These are phyloP conservation scores for Hippocampus abdominalis DNA, from an alignment of 2,113 vertebrate species.

Conservation along the genomic window DNA sequence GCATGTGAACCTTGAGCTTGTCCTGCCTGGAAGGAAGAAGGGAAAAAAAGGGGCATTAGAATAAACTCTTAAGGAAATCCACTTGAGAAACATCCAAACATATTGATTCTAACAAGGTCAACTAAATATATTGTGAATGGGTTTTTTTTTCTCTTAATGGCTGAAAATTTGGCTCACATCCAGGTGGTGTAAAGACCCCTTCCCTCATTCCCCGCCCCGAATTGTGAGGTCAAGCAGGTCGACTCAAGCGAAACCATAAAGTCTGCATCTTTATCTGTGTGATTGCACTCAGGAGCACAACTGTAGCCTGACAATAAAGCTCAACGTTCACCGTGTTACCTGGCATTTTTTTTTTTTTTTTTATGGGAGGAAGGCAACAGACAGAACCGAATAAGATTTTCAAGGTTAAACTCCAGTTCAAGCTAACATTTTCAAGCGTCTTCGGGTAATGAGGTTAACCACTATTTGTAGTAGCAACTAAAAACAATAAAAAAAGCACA, in stretches of 20 bases:
- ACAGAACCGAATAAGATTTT: background rate
- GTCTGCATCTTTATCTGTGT: conserved; percentile 58
- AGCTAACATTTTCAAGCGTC: background rate
- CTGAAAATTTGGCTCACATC: conserved; percentile 32
- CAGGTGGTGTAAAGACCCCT: background rate
- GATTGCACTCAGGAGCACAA: conserved; percentile 45
- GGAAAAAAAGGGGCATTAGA: conserved; percentile 25
- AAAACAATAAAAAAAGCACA: too few relatives aligned
- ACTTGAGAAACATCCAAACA: conserved; percentile 4
- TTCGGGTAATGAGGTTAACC: background rate
- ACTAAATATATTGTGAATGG: conserved; percentile 16
- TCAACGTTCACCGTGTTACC: conserved; percentile 56
- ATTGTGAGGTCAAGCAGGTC: conserved; percentile 24
- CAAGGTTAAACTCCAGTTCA: too few relatives aligned
- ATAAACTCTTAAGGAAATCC: background rate
- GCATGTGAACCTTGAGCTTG: conserved; percentile 99
- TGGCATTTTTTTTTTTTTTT: conserved; percentile 24
- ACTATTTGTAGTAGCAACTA: background rate
- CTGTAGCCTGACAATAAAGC: conserved; percentile 33
- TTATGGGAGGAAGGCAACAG: conserved; percentile 9
- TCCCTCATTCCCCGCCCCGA: conserved; percentile 11
- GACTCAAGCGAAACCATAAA: conserved; percentile 58
- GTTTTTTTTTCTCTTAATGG: conserved; percentile 35
- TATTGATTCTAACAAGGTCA: conserved; percentile 13
- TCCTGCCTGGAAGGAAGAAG: conserved; percentile 81